Conservation (phyloP, 1,140 invertebrate species). For the Aphelenchoides fujianensis region DNA sequence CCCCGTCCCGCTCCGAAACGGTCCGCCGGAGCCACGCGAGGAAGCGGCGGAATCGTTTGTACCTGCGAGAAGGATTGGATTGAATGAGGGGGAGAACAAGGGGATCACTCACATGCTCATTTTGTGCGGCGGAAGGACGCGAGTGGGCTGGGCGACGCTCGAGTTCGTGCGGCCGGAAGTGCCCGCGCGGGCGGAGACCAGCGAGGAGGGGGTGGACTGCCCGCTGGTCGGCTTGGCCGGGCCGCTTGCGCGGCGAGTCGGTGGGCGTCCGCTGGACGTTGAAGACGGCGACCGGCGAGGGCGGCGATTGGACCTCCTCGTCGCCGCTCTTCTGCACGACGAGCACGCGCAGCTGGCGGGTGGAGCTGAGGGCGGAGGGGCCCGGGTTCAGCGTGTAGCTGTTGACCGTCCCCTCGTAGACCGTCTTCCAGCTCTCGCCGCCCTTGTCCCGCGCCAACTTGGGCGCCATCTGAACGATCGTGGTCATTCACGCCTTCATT, state of each 20-base stretch:
- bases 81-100: too few species aligned
- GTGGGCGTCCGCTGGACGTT: slow-evolving; percentile 24
- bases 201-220: slow-evolving; percentile 13
- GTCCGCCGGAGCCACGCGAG: slow-evolving; percentile 34
- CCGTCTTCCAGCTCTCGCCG: slow-evolving; percentile 47
- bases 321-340: slow-evolving; percentile 42
- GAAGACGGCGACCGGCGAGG: slow-evolving; percentile 54
- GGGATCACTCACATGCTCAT: too few species aligned
- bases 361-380: slow-evolving; percentile 21
- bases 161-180: slow-evolving; percentile 19
- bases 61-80: too few species aligned
- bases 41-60: slow-evolving; percentile 34
- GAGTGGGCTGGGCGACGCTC: background rate
- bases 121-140: slow-evolving; percentile 35
- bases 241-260: slow-evolving; percentile 46
- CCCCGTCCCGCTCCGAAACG: slow-evolving; percentile 44
- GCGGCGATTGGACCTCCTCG: slow-evolving; percentile 42
- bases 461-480: slow-evolving; percentile 34
- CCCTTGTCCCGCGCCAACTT: slow-evolving; percentile 43
- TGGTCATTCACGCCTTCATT: slow-evolving; percentile 11
- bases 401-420: slow-evolving; percentile 50
- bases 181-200: background rate
- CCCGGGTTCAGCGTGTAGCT: slow-evolving; percentile 38
- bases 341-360: slow-evolving; percentile 55
- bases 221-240: slow-evolving; percentile 7